Evolutionary conservation across 92 coral and sea anemone species (phyloP).

Genomic region (Siderastrea siderea): DNA sequence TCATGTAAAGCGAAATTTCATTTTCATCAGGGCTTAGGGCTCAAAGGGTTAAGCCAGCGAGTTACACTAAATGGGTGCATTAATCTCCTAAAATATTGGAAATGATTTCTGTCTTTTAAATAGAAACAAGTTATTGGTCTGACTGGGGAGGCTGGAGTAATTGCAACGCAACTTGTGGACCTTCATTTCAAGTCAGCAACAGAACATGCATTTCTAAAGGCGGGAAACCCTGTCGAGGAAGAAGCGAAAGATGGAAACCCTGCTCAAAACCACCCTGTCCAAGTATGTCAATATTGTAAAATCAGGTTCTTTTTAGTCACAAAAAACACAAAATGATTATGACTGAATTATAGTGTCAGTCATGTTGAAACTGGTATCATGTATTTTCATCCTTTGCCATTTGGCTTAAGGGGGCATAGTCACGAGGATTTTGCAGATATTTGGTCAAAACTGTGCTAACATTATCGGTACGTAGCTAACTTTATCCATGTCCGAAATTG

Average conservation of each 20-base stretch:
- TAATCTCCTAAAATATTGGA: not conserved
- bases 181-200: slow-evolving; percentile 11
- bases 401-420: too few species aligned
- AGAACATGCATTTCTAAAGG: slow-evolving; percentile 59
- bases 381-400: too few species aligned
- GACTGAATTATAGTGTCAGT: not conserved
- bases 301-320: too few species aligned
- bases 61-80: not conserved
- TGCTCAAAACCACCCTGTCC: slow-evolving; percentile 60
- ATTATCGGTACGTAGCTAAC: too few species aligned
- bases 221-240: slow-evolving; percentile 46
- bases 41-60: not conserved
- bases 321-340: too few species aligned
- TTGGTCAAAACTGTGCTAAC: too few species aligned
- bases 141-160: slow-evolving; percentile 67
- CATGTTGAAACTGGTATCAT: not conserved
- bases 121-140: slow-evolving; percentile 74
- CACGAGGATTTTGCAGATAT: too few species aligned
- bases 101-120: not conserved
- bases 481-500: too few species aligned
- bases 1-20: too few species aligned
- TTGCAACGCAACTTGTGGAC: slow-evolving; percentile 76
- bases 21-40: too few species aligned
- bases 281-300: slow-evolving; percentile 43
- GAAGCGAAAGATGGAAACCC: not conserved